phyloP scores from a whole-genome alignment of 1,140 invertebrate genomes.

The Hyles euphorbiae region DNA sequence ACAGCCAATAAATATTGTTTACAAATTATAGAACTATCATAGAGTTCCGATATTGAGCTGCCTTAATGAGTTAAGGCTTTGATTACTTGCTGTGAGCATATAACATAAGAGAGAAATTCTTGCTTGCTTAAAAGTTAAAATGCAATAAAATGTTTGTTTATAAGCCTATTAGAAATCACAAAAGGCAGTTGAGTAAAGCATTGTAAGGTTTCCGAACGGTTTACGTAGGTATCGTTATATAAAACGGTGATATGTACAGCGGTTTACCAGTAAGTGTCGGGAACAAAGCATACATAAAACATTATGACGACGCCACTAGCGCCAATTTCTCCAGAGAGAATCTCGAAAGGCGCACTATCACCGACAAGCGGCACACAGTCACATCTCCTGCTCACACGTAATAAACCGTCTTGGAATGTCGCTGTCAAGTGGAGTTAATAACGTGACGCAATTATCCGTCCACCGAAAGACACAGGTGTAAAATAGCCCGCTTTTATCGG shows the following conservation, averaged over 20 bases:
- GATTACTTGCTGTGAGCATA: too few relatives aligned
- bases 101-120: too few relatives aligned
- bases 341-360: conserved; percentile 34
- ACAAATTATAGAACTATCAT: too few relatives aligned
- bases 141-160: too few relatives aligned
- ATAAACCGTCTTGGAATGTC: not conserved
- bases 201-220: too few relatives aligned
- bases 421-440: not conserved
- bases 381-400: not conserved
- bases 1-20: too few relatives aligned
- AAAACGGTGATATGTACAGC: conserved; percentile 19
- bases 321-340: conserved; percentile 57
- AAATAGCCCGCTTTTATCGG: conserved; percentile 29
- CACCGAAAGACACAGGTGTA: conserved; percentile 18
- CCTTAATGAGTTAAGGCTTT: too few relatives aligned
- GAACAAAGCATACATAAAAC: conserved; percentile 52
- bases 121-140: too few relatives aligned
- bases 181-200: too few relatives aligned
- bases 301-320: conserved; percentile 30
- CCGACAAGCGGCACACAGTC: conserved; percentile 21
- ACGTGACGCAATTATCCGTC: conserved; percentile 21
- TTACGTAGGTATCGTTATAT: conserved; percentile 9
- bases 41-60: too few relatives aligned
- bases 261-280: conserved; percentile 17
- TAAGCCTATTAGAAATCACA: too few relatives aligned